Base-by-base conservation (phyloP, 2,113 vertebrate genomes). In the Entelurus aequoreus region DNA sequence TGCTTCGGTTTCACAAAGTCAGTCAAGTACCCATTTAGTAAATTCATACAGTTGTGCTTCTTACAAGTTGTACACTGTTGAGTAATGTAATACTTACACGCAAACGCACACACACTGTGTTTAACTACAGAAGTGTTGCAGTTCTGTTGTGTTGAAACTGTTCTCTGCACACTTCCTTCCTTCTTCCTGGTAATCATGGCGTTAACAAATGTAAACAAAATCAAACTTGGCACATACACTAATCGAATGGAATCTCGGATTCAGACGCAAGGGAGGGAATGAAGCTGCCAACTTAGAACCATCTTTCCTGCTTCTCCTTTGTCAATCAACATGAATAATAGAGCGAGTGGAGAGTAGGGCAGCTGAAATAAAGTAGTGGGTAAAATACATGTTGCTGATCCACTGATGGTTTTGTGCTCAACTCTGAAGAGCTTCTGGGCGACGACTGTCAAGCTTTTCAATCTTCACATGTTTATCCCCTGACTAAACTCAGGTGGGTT, bases 51-150 rank as follows among this genome's bases (percentile, higher is more conserved):
- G 57, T 78, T 81, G 81, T 82, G 68, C 70, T 77, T 78, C 62
- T 69, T 28, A 62, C 55, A 53, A 28, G 28, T 28, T 28, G 28
- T 28, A 28, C 28, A 28, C 28, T 28, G 28, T 28, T 28, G 28
- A 28, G 28, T 28, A 28, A 28, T 28, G 28, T 28, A 28, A 28
- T 28, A 28, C 28, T 28, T 28, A 28, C 28, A 28, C 28, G 56
- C 64, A 53, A n/a, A 19, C 38, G 21, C n/a, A 12, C 36, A 10
- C n/a, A 37, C n/a, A 15, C 54, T 59, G 1, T 62, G 55, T 48
- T 73, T 74, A 66, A 71, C 71, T 74, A 54, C 79, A 75, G 70
- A 73, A 75, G 54, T 82, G 77, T 79, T 78, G 82, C 80, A 63
- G 68, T 63, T 62, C 61, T 77, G 69, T 68, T 13, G 14, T 66